Evolutionary conservation across 2,888 invertebrate species (phyloP), one percentile per base, ranked within the genome.

Genomic region (Stegana nigrithorax): DNA sequence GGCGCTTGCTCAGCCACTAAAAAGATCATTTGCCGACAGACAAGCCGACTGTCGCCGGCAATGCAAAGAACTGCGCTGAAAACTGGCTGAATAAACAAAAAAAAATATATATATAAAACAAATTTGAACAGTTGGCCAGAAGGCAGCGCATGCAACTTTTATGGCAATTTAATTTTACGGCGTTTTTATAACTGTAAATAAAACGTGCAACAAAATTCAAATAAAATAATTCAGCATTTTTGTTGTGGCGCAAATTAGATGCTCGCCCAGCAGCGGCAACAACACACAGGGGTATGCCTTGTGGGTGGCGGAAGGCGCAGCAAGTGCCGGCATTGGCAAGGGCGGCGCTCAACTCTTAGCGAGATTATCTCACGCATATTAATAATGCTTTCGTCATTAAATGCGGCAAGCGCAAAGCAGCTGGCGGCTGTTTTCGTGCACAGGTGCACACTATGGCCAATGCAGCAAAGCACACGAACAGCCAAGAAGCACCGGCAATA

Each of bases 341-440:
- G 6, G 25, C 21, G 56, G 32, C 21, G 23, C 65, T 61, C 64
- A 12, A n/a, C n/a, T 23, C 57, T 19, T 27, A 42, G 8, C 51
- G 53, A 32, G 64, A 64, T 73, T 73, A 76, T 79, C 71, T 71
- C 64, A 74, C 74, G 75, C 78, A 79, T 81, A 74, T 78, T 76
- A 73, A 75, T 76, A 81, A 80, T 73, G 73, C 70, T 75, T 78
- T 76, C 68, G 69, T 73, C 71, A 73, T 39, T 39, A 39, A 39
- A 39, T 39, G 39, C 39, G 39, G 10, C 36, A 14, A n/a, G 39
- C 39, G 14, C 14, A n/a, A 14, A 17, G 32, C 26, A n/a, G 62
- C 17, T 23, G 32, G 32, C 51, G 39, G 23, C n/a, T n/a, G n/a
- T n/a, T n/a, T n/a, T n/a, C n/a, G n/a, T 55, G 45, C 64, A 63